Base-by-base conservation (phyloP, 2,888 invertebrate species). In the Crematogaster levior region DNA sequence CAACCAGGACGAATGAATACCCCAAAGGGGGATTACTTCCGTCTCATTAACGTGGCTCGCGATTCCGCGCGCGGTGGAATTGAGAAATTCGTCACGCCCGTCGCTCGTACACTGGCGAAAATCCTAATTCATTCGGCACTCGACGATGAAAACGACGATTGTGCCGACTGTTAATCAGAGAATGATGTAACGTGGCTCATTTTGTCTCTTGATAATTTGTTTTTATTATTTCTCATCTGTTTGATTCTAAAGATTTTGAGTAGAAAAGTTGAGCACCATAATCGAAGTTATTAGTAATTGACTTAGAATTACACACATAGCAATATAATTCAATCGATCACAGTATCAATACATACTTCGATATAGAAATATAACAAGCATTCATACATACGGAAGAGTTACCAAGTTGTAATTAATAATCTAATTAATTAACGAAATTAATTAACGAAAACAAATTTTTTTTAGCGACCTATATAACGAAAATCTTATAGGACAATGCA, bases 11-110 rank as follows among this genome's bases (percentile, higher is more conserved):
- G 89, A 90, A 90, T 87, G 91, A 91, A 91, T 88, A 84, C 86
- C 85, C 75, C 82, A 63, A 73, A 46, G 77, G 48, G 72, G 89
- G 85, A 92, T 92, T 90, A 90, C 90, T 92, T 92, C 90, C 91
- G 91, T 89, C 89, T 90, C 92, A 91, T 91, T 91, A 90, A 88
- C 86, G 85, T 81, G 66, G 83, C 75, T 83, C 83, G 81, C 89
- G 82, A 83, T 84, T 88, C 87, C 83, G 80, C 85, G 75, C 83
- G 79, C 68, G 68, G 82, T 63, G 70, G 73, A 82, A 87, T 87
- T 84, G 87, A 81, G 86, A 84, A 89, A 89, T 89, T 88, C 88
- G 89, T 89, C 89, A 88, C 79, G 88, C 85, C 84, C 74, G 86
- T 77, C 81, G 80, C 63, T 82, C 80, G 51, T 80, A 77, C 82